Evolutionary conservation across 2,113 vertebrate genomes (phyloP).

Genomic region (Vulpes lagopus): DNA sequence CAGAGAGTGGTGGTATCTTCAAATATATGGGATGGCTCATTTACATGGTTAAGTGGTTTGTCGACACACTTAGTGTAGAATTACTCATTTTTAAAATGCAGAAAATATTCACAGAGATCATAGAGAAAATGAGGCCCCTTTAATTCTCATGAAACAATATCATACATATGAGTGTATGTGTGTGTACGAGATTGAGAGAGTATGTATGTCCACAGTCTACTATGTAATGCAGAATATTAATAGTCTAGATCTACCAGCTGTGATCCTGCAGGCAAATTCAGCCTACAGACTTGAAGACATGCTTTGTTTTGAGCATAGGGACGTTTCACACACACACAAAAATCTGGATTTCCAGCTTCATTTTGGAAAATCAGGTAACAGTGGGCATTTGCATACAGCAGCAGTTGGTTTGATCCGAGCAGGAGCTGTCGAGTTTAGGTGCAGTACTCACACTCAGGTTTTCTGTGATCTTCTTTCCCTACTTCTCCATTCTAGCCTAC

Average conservation of each 20-base stretch:
- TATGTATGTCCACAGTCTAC: not conserved
- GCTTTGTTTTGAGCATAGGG: conserved; percentile 51
- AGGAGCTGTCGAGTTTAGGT: not conserved
- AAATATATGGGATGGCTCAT: not conserved
- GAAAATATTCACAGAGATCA: not conserved
- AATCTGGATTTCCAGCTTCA: not conserved
- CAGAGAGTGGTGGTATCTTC: not conserved
- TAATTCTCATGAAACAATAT: not conserved
- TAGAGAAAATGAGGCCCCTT: not conserved
- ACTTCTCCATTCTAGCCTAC: too few relatives aligned
- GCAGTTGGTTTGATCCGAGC: not conserved
- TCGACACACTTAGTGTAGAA: not conserved
- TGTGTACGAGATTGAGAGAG: too few relatives aligned
- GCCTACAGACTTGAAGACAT: not conserved
- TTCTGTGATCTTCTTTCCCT: not conserved
- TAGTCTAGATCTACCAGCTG: not conserved
- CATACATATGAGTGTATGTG: not conserved
- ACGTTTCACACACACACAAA: not conserved
- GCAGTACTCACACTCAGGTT: not conserved
- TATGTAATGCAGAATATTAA: not conserved
- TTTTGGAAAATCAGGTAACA: conserved; percentile 49
- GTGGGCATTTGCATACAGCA: not conserved
- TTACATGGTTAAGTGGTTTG: not conserved
- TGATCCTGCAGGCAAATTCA: not conserved
- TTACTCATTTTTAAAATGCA: not conserved